These are phyloP conservation scores for Cartodere bifasciata DNA, from an alignment of 2,888 invertebrate genomes.

Conservation along the genomic window DNA sequence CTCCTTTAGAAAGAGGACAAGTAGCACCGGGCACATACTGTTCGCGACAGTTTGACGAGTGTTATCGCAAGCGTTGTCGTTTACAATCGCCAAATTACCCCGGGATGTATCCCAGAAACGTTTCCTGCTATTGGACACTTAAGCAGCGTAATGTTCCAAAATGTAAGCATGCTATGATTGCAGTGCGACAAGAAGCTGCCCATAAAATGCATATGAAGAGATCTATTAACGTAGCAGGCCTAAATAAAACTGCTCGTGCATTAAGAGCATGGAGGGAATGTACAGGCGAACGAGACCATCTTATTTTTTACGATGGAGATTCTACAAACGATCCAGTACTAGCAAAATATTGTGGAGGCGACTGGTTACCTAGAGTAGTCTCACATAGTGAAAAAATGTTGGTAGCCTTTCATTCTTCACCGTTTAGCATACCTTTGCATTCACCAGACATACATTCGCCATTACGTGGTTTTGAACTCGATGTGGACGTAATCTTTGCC, in stretches of 20 bases:
- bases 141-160: slow-evolving; percentile 76
- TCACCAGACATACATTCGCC: slow-evolving; percentile 50
- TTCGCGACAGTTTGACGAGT: slow-evolving; percentile 77
- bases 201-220: slow-evolving; percentile 61
- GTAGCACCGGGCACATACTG: slow-evolving; percentile 50
- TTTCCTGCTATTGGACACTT: slow-evolving; percentile 81
- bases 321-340: slow-evolving; percentile 71
- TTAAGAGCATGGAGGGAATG: slow-evolving; percentile 76
- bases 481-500: slow-evolving; percentile 78
- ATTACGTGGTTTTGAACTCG: slow-evolving; percentile 69
- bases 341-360: slow-evolving; percentile 80
- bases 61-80: slow-evolving; percentile 72
- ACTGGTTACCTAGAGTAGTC: slow-evolving; percentile 68
- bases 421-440: slow-evolving; percentile 67
- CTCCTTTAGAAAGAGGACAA: slow-evolving; percentile 70
- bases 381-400: slow-evolving; percentile 71
- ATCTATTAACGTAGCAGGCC: slow-evolving; percentile 50
- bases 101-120: slow-evolving; percentile 77
- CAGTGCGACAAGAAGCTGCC: slow-evolving; percentile 63
- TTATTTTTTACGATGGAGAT: slow-evolving; percentile 78
- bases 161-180: slow-evolving; percentile 85
- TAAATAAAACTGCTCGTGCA: slow-evolving; percentile 56
- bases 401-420: slow-evolving; percentile 77
- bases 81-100: slow-evolving; percentile 86
- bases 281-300: slow-evolving; percentile 66